Percentiles rank a stretch among this genome's conserved stretches.
Conservation (phyloP, 1,140 invertebrate genomes). For the Sitophilus oryzae region DNA sequence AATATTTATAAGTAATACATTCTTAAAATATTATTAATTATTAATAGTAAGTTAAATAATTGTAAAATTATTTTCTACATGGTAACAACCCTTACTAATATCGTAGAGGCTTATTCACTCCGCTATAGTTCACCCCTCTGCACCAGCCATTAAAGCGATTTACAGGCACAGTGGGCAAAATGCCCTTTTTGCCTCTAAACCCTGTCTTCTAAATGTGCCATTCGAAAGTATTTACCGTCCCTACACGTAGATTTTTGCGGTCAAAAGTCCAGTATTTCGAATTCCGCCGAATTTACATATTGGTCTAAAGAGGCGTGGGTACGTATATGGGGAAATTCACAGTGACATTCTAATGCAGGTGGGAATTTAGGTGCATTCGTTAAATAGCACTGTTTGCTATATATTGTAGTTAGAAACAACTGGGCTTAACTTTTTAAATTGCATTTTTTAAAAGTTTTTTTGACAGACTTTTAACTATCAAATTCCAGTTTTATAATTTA, state of each 20-base stretch:
- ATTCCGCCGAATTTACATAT: neutral
- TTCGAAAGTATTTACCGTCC: neutral
- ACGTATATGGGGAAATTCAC: neutral
- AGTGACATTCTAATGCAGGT: neutral
- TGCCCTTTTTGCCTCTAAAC: neutral
- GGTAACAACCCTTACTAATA: too few species aligned
- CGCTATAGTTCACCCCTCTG: neutral
- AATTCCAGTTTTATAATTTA: too few species aligned
- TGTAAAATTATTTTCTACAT: too few species aligned
- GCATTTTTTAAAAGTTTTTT: too few species aligned
- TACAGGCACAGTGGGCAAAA: neutral
- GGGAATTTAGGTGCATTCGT: neutral
- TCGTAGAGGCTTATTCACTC: too few species aligned
- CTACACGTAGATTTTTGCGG: neutral
- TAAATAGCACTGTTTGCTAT: neutral
- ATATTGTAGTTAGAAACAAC: neutral
- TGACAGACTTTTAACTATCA: too few species aligned
- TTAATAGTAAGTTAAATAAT: too few species aligned
- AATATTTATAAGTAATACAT: too few species aligned
- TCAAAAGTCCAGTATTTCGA: neutral
- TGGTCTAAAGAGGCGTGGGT: neutral
- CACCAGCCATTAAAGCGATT: neutral
- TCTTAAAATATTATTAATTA: too few species aligned
- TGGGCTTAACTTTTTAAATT: too few species aligned
- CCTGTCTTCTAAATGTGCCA: neutral